Percentiles rank a stretch among this genome's conserved stretches.
Conservation (phyloP, 2,113 vertebrate species). For the Pygoscelis antarcticus region DNA sequence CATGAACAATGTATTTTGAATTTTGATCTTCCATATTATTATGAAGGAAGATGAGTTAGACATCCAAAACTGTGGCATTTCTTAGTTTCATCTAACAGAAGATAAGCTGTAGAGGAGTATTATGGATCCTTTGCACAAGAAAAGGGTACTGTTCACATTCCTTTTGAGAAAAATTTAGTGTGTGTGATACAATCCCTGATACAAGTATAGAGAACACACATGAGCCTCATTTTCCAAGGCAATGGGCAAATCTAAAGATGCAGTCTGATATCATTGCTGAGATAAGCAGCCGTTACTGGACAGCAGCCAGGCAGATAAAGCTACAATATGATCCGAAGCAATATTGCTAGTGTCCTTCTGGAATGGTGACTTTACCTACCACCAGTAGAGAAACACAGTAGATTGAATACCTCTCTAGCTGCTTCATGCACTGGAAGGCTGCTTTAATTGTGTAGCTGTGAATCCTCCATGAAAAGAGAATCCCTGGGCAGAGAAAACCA, state of each 20-base stretch:
- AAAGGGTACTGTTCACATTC: not conserved
- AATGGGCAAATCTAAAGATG: not conserved
- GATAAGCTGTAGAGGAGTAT: not conserved
- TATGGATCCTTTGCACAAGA: not conserved
- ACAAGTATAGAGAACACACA: not conserved
- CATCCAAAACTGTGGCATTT: not conserved
- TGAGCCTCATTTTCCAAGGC: not conserved
- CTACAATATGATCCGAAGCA: not conserved
- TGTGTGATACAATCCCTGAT: not conserved
- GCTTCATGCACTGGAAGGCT: constrained; percentile 24
- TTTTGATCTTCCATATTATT: not conserved
- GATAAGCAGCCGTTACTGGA: constrained; percentile 28
- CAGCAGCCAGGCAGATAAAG: constrained; percentile 32
- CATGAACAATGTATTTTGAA: not conserved
- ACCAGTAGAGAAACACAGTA: not conserved
- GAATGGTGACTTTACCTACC: constrained; percentile 24
- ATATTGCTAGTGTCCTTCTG: constrained; percentile 8
- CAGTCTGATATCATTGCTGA: not conserved
- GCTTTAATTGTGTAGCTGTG: constrained; percentile 17
- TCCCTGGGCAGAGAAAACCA: not conserved
- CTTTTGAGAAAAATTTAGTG: not conserved
- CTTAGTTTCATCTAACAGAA: not conserved
- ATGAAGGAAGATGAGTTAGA: not conserved
- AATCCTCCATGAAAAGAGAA: constrained; percentile 21
- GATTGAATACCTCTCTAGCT: not conserved